phyloP scores from a whole-genome alignment of 1,140 invertebrate species.

The Zaprionus vittiger region DNA sequence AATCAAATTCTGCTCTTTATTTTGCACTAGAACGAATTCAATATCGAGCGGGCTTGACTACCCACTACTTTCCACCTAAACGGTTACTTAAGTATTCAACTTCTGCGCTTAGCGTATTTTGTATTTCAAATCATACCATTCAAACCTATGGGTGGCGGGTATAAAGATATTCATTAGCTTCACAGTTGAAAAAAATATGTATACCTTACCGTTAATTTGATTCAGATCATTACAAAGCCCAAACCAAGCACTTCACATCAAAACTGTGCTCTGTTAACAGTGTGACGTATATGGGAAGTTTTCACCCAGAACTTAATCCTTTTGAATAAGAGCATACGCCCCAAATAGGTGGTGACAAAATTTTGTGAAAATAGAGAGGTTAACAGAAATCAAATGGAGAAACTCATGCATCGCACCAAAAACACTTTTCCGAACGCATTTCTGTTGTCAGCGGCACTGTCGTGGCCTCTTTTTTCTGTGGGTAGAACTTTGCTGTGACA shows the following conservation, averaged over 20 bases:
- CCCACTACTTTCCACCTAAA: too few relatives aligned
- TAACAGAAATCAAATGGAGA: conserved; percentile 78
- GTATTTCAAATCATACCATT: too few relatives aligned
- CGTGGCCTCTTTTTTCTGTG: conserved; percentile 45
- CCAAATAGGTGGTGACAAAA: conserved; percentile 16
- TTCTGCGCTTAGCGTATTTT: too few relatives aligned
- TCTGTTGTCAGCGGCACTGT: conserved; percentile 71
- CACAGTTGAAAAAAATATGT: too few relatives aligned
- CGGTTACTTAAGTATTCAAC: too few relatives aligned
- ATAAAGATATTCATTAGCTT: too few relatives aligned
- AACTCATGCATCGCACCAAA: conserved; percentile 52
- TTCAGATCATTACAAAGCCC: conserved; percentile 54
- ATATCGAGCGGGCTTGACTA: too few relatives aligned
- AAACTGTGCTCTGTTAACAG: neutral
- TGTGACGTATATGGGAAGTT: neutral
- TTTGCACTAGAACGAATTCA: too few relatives aligned
- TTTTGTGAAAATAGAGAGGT: conserved; percentile 64
- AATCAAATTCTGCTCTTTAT: too few relatives aligned
- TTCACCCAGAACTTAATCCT: conserved; percentile 68
- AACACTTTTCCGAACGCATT: conserved; percentile 75
- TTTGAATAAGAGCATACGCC: conserved; percentile 75
- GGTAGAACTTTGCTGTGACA: conserved; percentile 64
- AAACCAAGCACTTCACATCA: conserved; percentile 60
- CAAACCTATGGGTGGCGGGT: too few relatives aligned
- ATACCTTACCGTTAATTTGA: neutral